These are phyloP conservation scores for Megaceryle torquata DNA, from an alignment of 2,113 vertebrate species.

Conservation along the genomic window DNA sequence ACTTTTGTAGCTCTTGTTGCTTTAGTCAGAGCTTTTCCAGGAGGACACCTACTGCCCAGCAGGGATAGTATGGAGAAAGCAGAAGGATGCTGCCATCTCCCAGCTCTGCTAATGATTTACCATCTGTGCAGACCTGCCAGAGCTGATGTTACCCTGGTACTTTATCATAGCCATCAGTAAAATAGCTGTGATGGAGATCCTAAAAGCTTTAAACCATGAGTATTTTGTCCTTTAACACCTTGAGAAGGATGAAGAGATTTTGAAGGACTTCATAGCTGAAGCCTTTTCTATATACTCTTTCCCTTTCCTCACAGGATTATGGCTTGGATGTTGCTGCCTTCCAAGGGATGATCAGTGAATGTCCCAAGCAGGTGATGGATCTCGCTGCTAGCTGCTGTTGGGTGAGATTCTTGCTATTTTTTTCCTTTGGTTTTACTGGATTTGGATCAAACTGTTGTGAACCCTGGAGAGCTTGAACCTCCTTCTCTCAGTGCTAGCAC, in stretches of 20 bases:
- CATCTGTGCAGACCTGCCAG: background rate
- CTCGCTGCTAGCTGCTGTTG: constrained; percentile 81
- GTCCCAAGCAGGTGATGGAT: constrained; percentile 78
- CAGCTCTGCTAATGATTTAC: background rate
- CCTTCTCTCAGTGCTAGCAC: background rate
- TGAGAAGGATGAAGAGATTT: background rate
- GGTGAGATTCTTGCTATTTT: constrained; percentile 61
- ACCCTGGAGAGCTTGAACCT: background rate
- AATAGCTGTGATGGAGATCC: background rate
- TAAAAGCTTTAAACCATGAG: background rate
- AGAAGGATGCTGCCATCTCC: background rate
- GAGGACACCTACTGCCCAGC: background rate
- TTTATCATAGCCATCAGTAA: background rate
- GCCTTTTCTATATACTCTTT: background rate
- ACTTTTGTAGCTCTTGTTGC: background rate
- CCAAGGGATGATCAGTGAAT: constrained; percentile 75
- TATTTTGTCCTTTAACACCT: background rate
- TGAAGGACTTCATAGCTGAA: background rate
- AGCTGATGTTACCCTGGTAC: background rate
- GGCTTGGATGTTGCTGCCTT: constrained; percentile 82
- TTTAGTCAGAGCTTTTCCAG: background rate
- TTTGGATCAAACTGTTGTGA: background rate
- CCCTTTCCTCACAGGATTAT: constrained; percentile 75
- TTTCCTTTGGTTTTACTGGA: background rate
- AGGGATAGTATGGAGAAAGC: background rate